A percentile compares a stretch with the other conserved stretches of the same genome.
Conservation (phyloP, 2,113 vertebrate genomes). For the Myotis yumanensis region DNA sequence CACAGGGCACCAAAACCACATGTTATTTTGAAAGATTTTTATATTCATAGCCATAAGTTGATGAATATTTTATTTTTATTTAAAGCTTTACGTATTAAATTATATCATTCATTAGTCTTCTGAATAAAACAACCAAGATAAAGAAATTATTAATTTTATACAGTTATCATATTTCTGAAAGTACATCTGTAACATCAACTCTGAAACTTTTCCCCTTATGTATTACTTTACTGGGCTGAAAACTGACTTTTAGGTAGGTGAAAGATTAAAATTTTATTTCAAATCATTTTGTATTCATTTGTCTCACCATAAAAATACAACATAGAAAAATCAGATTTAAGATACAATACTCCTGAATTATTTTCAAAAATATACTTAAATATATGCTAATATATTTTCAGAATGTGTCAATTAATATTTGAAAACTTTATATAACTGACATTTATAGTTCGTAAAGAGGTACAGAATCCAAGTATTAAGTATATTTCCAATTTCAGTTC, state of each 20-base stretch:
- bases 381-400: slow-evolving; percentile 32
- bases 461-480: slow-evolving; percentile 39
- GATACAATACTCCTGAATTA: slow-evolving; percentile 13
- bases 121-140: background rate
- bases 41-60: background rate
- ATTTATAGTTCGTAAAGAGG: slow-evolving; percentile 23
- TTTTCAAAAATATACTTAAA: slow-evolving; percentile 39
- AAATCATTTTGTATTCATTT: background rate
- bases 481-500: slow-evolving; percentile 43
- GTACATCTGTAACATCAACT: background rate
- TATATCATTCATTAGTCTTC: background rate
- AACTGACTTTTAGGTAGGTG: background rate
- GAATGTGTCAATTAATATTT: slow-evolving; percentile 57
- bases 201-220: background rate
- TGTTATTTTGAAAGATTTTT: background rate
- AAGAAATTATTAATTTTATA: background rate
- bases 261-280: slow-evolving; percentile 22
- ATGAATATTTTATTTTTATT: background rate
- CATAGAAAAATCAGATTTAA: background rate
- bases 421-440: background rate
- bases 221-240: slow-evolving; percentile 5
- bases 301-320: slow-evolving; percentile 31
- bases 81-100: background rate
- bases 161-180: background rate
- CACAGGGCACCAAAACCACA: background rate